Evolutionary conservation across 2,797 vertebrate genomes (phyloP).

Genomic region (Coluber constrictor): DNA sequence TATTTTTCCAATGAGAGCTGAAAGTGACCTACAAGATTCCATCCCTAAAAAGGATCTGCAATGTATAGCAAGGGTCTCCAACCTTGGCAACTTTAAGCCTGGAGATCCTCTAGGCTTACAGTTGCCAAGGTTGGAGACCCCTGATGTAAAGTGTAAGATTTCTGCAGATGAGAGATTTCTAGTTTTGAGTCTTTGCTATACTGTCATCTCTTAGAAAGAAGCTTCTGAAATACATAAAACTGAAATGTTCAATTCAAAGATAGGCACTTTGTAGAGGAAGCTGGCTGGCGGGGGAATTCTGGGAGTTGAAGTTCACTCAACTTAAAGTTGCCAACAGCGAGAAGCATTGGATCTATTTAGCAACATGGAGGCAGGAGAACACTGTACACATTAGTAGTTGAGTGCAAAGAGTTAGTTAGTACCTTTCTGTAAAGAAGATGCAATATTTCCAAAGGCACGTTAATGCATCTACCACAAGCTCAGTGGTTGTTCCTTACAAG

Average conservation of each 20-base stretch:
- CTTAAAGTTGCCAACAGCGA: neutral
- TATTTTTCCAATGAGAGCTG: neutral
- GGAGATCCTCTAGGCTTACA: too few species aligned
- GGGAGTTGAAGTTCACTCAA: neutral
- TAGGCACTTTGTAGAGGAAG: neutral
- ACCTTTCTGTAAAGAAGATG: neutral
- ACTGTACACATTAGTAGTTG: neutral
- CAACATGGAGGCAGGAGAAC: neutral
- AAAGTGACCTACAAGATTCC: neutral
- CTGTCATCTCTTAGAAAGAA: neutral
- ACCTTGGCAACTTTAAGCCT: too few species aligned
- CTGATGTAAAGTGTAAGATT: neutral
- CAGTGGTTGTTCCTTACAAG: neutral
- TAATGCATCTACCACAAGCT: neutral
- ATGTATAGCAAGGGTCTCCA: neutral
- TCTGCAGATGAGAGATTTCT: neutral
- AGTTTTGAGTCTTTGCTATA: neutral
- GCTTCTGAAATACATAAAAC: neutral
- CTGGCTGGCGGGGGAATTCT: neutral
- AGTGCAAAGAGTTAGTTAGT: neutral
- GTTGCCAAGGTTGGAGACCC: too few species aligned
- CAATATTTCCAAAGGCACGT: neutral
- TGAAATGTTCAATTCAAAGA: neutral
- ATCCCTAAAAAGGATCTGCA: neutral
- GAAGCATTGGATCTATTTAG: neutral